Base-by-base conservation (phyloP, 2,113 vertebrate genomes). In the Opisthocomus hoazin region DNA sequence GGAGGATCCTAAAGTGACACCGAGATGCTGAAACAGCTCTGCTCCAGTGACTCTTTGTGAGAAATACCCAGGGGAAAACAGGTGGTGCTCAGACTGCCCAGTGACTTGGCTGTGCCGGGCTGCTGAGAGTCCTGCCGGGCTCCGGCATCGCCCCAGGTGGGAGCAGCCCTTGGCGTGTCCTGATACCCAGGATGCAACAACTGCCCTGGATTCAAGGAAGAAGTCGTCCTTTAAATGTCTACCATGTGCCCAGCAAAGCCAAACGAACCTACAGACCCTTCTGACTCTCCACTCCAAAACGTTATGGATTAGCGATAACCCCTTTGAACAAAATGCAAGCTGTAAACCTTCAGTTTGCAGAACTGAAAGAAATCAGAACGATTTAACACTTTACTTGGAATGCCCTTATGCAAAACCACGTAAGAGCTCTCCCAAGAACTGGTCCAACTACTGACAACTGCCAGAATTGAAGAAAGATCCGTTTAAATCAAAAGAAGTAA, bases 91-190 rank as follows among this genome's bases (percentile, higher is more conserved):
- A 5, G 56, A 56, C 9, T 54, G 65, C 24, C 54, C 30, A 32
- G 26, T 3, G 24, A 15, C 65, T 79, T 2, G 5, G 61, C 39
- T 9, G 4, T 10, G 32, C 1, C 6, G 1, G 37, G 48, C 34
- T 41, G 5, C 76, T 37, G 45, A 2, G 0, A 29, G 26, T 30
- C 61, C 80, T 9, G 1, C 0, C 0, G 64, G 37, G 29, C 34
- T 89, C n/a, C 20, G 11, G 85, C 61, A 56, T 11, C 78, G 60
- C 69, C 39, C 65, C 9, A 2, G 71, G 82, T 43, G 66, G 68
- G 19, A 80, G 57, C 78, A 69, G 65, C 86, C 60, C 69, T 9
- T 7, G 41, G 79, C 36, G 12, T 20, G 32, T 20, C 58, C 48
- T 19, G 15, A 30, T 27, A 23, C 0, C 2, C 10, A 27, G 48